Base-by-base conservation (phyloP, 2,888 invertebrate species). In the Baronia brevicornis region DNA sequence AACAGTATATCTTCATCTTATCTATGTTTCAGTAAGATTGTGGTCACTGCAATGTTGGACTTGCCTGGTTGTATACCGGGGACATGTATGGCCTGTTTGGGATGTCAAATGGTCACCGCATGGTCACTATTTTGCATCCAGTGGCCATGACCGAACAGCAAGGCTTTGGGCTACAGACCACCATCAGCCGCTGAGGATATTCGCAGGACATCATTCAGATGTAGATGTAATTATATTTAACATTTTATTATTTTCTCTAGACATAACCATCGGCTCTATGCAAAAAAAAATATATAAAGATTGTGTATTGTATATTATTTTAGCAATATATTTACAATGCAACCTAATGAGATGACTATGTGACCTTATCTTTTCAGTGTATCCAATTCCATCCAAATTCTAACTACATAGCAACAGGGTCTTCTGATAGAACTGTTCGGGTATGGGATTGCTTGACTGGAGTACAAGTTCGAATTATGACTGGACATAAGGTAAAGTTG, bases 21-120 rank as follows among this genome's bases (percentile, higher is more conserved):
- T n/a, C n/a, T n/a, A n/a, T n/a, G 23, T 51, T 55, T 2, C 82
- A 82, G 92, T 98, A 30, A 88, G 99, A 14, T 82, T 99, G 27
- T 99, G 99, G 99, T 97, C 97, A 21, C 80, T 98, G 15, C 94
- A 96, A 54, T 95, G 96, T 13, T 98, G 98, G 97, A 93, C 95
- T 0, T 98, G 98, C 62, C 86, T 99, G 13, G 98, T 97, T 4
- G 94, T 94, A 38, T 98, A 96, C 75, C 95, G 95, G 51, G 97
- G 97, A 0, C 97, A 98, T 63, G 87, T 93, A 56, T 95, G 92
- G 75, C 96, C 99, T 0, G 94, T 98, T 1, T 98, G 98, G 98
- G 96, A 97, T 71, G 95, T 96, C 0, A 89, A 91, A 49, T 97
- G 95, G 86, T 95, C 97, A 5, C 96, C 97, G 0, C 92, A 97